Evolutionary conservation across 2,888 invertebrate genomes (phyloP), one percentile per base, ranked within the genome.

Genomic region (Tachina lurida): DNA sequence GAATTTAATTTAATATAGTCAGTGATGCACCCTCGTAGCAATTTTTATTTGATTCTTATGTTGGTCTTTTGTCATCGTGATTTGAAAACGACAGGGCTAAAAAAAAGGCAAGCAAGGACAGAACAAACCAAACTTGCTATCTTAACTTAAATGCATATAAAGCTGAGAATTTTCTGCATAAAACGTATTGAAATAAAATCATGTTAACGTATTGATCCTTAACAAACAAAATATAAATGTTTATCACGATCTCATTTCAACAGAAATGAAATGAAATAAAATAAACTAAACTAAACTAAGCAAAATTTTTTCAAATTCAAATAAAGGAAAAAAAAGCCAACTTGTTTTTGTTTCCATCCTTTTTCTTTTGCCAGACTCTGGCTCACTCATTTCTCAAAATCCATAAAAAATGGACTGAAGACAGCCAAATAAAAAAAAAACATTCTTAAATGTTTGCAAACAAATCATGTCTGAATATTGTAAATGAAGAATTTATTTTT

Each of bases 151-250:
- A 31, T 31, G 31, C 31, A 31, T 31, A 31, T 7, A 31, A 54
- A 39, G 19, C 70, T 52, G 19, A 65, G 65, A 73, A 12, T 31
- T 76, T 82, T 76, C 70, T 31, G 15, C 19, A 52, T 60, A 67
- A 79, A 86, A 79, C 63, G 79, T 80, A 83, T 86, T 83, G 86
- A 86, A 86, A 80, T 83, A 80, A 86, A 86, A 86, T 86, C 86
- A 86, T 80, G 83, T 83, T 80, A 80, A 83, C 67, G 83, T 86
- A 86, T 86, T 86, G 86, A 86, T 86, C 83, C 86, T 86, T 86
- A 86, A 83, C 86, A 86, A 86, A 83, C 71, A 67, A 81, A 80
- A 83, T 86, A 83, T 83, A 86, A 86, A 86, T 86, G 86, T 86
- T 86, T 83, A 86, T 86, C 86, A 86, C 86, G 86, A 86, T 86